Base-by-base conservation (phyloP, 2,797 vertebrate genomes). In the Anguilla obscura region DNA sequence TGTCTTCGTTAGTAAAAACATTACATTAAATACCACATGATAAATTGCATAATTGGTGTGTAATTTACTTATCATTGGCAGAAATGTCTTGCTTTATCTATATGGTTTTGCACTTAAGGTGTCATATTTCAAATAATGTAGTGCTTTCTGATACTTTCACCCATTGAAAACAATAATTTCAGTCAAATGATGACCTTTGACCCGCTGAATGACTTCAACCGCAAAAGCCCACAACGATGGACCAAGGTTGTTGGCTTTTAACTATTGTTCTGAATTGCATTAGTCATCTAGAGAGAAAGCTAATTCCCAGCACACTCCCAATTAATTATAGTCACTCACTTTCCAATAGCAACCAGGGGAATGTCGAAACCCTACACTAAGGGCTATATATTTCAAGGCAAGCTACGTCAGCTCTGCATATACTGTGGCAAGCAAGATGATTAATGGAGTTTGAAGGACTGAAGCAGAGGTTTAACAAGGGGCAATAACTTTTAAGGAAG, bases 391-490 rank as follows among this genome's bases (percentile, higher is more conserved):
- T 93, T 92, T 89, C 69, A 87, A 89, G 88, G 90, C 91, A 91
- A 90, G 93, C 93, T 40, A 66, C 85, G 91, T 93, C 94, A 94
- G 93, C 93, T 89, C 60, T 36, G 84, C 74, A 91, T 90, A 90
- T 79, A 82, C 86, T 87, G 87, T 66, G 52, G 92, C 91, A 90
- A 89, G 89, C 91, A 88, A 89, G n/a, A 33, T 93, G 93, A 94
- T 94, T 92, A 93, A 95, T 91, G 92, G 91, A 86, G 86, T 88
- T 76, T 89, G 91, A 92, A 90, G 85, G 90, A 88, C 90, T 90
- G 89, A 90, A 91, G 89, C 82, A 74, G 90, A 92, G 66, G 84
- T 91, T 93, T 93, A 94, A 93, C 84, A 80, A 94, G 91, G n/a
- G 56, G 88, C 90, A 89, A 90, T 94, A 93, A 82, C 93, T 93